These are phyloP conservation scores for Osmerus mordax DNA, from an alignment of 2,113 vertebrate species.

Conservation along the genomic window DNA sequence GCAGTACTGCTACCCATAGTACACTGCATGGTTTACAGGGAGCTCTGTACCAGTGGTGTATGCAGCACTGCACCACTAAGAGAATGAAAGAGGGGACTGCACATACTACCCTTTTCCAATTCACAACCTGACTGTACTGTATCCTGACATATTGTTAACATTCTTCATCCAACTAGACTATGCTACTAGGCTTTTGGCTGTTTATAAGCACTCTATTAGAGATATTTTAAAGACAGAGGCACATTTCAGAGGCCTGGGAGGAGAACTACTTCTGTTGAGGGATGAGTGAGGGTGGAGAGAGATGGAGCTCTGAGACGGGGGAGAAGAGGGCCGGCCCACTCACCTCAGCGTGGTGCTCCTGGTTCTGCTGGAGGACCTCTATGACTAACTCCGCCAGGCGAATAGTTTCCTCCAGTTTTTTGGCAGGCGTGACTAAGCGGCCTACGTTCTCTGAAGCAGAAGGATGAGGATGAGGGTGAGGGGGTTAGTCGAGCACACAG, in stretches of 20 bases:
- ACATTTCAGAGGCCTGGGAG: slow-evolving; percentile 38
- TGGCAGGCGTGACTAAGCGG: slow-evolving; percentile 98
- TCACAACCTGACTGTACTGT: slow-evolving; percentile 38
- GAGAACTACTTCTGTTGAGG: slow-evolving; percentile 27
- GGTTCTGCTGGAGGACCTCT: slow-evolving; percentile 98
- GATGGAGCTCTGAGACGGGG: slow-evolving; percentile 35
- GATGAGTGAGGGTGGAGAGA: slow-evolving; percentile 23
- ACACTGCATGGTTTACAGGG: neutral
- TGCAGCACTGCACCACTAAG: slow-evolving; percentile 30
- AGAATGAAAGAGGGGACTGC: slow-evolving; percentile 25
- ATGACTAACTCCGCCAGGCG: slow-evolving; percentile 98
- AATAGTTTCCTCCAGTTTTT: slow-evolving; percentile 99
- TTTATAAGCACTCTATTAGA: slow-evolving; percentile 41
- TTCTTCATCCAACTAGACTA: slow-evolving; percentile 40
- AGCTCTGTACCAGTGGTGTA: slow-evolving; percentile 1
- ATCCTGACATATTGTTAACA: slow-evolving; percentile 34
- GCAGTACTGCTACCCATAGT: neutral
- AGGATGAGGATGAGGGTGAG: slow-evolving; percentile 78
- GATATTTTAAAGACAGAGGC: slow-evolving; percentile 47
- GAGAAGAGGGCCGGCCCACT: slow-evolving; percentile 67
- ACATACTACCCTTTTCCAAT: slow-evolving; percentile 30
- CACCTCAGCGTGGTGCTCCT: slow-evolving; percentile 99
- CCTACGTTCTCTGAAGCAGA: slow-evolving; percentile 99
- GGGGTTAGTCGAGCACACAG: slow-evolving; percentile 65
- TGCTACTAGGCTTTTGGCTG: slow-evolving; percentile 4